Conservation (phyloP, 2,888 invertebrate species). For the Flexamia atlantica region DNA sequence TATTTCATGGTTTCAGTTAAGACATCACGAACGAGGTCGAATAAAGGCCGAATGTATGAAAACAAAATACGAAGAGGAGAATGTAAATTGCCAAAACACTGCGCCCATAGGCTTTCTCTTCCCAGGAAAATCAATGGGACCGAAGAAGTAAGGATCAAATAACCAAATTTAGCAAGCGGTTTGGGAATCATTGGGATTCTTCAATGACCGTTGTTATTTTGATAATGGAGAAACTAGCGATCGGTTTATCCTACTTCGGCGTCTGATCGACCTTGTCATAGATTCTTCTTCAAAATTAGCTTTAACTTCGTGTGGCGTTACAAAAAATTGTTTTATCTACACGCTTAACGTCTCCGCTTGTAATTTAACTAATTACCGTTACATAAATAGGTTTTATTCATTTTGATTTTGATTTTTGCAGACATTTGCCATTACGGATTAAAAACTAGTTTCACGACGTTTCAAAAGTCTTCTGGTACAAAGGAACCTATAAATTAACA, state of each 20-base stretch:
- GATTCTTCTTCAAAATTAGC: too few relatives aligned
- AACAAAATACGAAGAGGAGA: conserved; percentile 15
- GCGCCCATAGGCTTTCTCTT: conserved; percentile 24
- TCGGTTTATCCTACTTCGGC: not conserved
- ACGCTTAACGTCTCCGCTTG: too few relatives aligned
- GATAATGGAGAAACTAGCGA: not conserved
- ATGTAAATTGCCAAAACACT: conserved; percentile 3
- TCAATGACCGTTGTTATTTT: conserved; percentile 18
- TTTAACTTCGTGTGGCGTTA: too few relatives aligned
- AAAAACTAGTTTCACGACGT: too few relatives aligned
- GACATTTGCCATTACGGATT: too few relatives aligned
- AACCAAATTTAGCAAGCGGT: conserved; percentile 22
- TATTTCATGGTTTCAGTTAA: too few relatives aligned
- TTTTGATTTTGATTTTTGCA: too few relatives aligned
- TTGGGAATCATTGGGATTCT: not conserved
- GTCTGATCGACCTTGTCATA: not conserved
- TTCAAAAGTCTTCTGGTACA: too few relatives aligned
- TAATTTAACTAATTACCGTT: too few relatives aligned
- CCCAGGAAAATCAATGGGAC: not conserved
- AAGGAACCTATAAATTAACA: too few relatives aligned
- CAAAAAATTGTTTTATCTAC: too few relatives aligned
- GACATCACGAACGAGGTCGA: conserved; percentile 9
- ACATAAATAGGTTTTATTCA: too few relatives aligned
- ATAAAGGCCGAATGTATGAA: not conserved
- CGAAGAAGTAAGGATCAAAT: conserved; percentile 21